Base-by-base conservation (phyloP, 2,797 vertebrate genomes). In the Pangasius macronema region DNA sequence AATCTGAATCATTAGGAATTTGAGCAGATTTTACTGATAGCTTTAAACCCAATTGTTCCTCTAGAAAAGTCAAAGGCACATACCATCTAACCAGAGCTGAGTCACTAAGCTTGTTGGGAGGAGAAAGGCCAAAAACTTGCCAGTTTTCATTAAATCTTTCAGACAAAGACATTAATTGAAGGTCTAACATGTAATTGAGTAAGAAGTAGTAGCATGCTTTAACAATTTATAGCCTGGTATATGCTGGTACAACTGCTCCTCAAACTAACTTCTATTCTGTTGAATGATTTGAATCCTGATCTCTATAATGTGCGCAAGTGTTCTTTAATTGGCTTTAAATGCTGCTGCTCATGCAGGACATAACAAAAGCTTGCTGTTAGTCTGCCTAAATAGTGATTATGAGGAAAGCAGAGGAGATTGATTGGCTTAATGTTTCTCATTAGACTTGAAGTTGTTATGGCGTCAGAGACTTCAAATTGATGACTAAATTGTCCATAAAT, bases 11-110 rank as follows among this genome's bases (percentile, higher is more conserved):
- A 39, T 51, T 68, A 87, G 82, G 88, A 87, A 86, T 90, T 76
- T 33, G 8, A 73, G 91, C 91, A 91, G 90, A 91, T 89, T 90
- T 87, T 90, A 90, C 91, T 91, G 91, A 92, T 83, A 87, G 84
- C 68, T 86, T 86, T 87, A 89, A 85, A 72, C 57, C 59, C 51
- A 42, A 36, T 53, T 83, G 61, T 49, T 79, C 33, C 46, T 53
- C 10, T 10, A 16, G 63, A 86, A 30, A 61, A 63, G 20, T 68
- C 49, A 30, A 55, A 20, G 59, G 39, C 83, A 82, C 49, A 46
- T n/a, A 18, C 49, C 22, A 20, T 10, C 20, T 65, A 36, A 55
- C 59, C 18, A 75, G 10, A 63, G 55, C 55, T 61, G 36, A 83
- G 18, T 83, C 61, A 67, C 59, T 46, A 49, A 65, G 13, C 80